Base-by-base conservation (phyloP, 1,140 invertebrate species). In the Drosophila sp. region DNA sequence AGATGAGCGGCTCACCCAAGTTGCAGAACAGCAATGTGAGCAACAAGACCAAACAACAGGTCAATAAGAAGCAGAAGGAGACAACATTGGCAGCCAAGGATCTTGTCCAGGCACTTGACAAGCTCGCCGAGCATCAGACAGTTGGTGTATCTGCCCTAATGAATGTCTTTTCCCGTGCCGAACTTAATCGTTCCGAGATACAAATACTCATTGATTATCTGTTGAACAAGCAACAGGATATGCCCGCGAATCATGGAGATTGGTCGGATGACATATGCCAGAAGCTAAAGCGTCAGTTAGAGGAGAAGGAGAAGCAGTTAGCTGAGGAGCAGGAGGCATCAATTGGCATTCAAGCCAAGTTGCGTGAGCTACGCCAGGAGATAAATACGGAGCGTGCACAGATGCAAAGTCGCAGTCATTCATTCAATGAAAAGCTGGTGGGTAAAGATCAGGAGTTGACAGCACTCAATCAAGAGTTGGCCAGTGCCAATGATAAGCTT, bases 191-290 rank as follows among this genome's bases (percentile, higher is more conserved):
- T 63, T 95, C 94, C 45, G 97, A 98, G 92, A 96, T 97, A 67
- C 97, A 98, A 93, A 95, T 96, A 67, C 93, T 98, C 8, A 97
- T 97, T 81, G 97, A 98, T 91, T 94, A 96, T 59, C 93, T 98
- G 46, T 92, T 98, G 27, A 97, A 97, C 92, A 97, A 97, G 86
- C 96, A 97, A 90, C 94, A 96, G 83, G 96, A 96, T 80, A 95
- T 95, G 74, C 94, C 95, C 1, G 93, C 93, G 0, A 94, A 95
- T 63, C 94, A 96, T 71, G 94, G 96, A 16, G 96, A 97, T 76
- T 98, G 97, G 97, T 96, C 95, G 36, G 97, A 96, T 46, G 97
- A 98, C 91, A 96, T 96, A 0, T 94, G 97, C 25, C 95, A 96
- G 54, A 96, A 97, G 82, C 83, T 98, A 67, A 97, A 96, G 84